Conservation (phyloP, 1,140 invertebrate species). For the Psix sp. region DNA sequence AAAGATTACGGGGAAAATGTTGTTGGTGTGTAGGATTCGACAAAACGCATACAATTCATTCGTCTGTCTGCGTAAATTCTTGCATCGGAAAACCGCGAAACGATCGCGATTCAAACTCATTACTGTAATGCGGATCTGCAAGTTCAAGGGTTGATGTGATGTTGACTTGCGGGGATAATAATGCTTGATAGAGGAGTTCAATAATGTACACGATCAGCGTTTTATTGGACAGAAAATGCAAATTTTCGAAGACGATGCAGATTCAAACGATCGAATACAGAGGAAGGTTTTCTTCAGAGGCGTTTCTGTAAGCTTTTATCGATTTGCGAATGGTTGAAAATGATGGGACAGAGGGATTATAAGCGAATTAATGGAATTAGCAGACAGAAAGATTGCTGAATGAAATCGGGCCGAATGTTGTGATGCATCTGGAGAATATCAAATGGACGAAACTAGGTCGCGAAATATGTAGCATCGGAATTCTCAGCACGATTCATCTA, state of each 20-base stretch:
- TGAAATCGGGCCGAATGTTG: too few species aligned
- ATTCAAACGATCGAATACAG: too few species aligned
- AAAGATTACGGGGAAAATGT: constrained; percentile 39
- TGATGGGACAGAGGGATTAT: too few species aligned
- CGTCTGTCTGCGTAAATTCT: background rate
- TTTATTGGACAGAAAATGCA: constrained; percentile 14
- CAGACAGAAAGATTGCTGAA: too few species aligned
- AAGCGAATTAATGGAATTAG: too few species aligned
- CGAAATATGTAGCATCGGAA: too few species aligned
- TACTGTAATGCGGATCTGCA: constrained; percentile 17
- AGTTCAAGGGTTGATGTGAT: constrained; percentile 13
- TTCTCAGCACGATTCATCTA: background rate
- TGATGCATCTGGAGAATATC: too few species aligned
- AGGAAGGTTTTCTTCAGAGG: too few species aligned
- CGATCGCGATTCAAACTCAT: constrained; percentile 30
- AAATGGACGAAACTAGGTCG: too few species aligned
- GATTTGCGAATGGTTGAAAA: too few species aligned
- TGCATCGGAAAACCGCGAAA: constrained; percentile 12
- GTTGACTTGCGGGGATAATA: constrained; percentile 22
- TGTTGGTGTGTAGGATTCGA: constrained; percentile 19
- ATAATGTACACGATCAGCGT: background rate
- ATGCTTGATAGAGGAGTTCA: constrained; percentile 6
- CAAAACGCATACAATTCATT: constrained; percentile 24
- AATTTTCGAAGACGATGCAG: too few species aligned
- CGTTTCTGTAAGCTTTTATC: too few species aligned